phyloP scores from a whole-genome alignment of 2,113 vertebrate species.

The Syngnathus typhle region DNA sequence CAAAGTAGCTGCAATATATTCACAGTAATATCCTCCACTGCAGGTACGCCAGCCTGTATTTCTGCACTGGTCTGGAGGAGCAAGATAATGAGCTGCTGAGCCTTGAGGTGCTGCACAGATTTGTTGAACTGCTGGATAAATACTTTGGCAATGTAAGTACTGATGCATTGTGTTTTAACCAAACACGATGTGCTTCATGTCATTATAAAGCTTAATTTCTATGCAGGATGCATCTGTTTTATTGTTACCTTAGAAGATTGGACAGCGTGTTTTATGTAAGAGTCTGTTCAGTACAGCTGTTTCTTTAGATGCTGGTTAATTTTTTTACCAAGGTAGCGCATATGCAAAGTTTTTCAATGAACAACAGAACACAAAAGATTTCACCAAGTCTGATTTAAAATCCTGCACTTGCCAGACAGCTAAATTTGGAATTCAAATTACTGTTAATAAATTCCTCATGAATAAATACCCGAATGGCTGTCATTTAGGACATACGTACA shows the following conservation, averaged over 20 bases:
- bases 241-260: not conserved
- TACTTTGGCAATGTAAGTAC: constrained; percentile 90
- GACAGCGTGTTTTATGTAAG: not conserved
- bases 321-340: not conserved
- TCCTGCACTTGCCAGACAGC: too few relatives aligned
- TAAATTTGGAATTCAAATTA: too few relatives aligned
- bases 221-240: not conserved
- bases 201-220: not conserved
- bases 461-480: too few relatives aligned
- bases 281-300: not conserved
- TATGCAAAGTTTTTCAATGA: too few relatives aligned
- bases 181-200: not conserved
- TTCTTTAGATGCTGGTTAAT: not conserved
- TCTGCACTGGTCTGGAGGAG: constrained; percentile 83
- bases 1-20: not conserved
- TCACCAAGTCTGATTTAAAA: too few relatives aligned
- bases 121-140: constrained; percentile 88
- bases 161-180: not conserved
- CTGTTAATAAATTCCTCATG: too few relatives aligned
- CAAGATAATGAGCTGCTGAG: constrained; percentile 88
- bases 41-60: constrained; percentile 92
- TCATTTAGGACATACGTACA: too few relatives aligned
- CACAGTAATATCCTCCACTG: not conserved
- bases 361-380: too few relatives aligned
- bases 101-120: constrained; percentile 86